Percentiles rank a stretch among this genome's conserved stretches.
phyloP scores from a whole-genome alignment of 2,113 vertebrate genomes.

The Dasypus novemcinctus region DNA sequence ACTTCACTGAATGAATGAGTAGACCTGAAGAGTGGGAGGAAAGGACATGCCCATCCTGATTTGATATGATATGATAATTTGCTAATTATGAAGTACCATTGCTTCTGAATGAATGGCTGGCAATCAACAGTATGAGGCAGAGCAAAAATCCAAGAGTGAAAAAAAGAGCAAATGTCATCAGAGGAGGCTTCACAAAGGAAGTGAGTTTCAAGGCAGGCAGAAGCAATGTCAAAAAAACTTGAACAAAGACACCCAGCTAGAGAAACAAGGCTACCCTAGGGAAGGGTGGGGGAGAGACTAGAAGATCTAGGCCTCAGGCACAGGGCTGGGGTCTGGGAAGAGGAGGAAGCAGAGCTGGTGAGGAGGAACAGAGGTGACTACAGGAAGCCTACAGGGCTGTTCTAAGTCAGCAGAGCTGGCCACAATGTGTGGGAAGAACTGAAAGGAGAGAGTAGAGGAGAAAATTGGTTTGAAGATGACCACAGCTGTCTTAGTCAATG shows the following conservation, averaged over 20 bases:
- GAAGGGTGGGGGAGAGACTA: background rate
- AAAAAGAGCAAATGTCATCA: background rate
- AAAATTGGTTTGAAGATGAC: background rate
- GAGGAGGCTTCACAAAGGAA: background rate
- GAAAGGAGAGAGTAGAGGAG: background rate
- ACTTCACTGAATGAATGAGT: background rate
- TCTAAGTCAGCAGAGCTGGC: background rate
- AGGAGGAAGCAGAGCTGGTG: background rate
- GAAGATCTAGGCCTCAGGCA: background rate
- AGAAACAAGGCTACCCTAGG: background rate
- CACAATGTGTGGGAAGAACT: background rate
- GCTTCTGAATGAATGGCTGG: slow-evolving; percentile 12
- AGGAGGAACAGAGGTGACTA: background rate
- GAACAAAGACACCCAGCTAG: background rate
- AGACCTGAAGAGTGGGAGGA: background rate
- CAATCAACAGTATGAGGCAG: background rate
- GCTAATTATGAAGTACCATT: background rate
- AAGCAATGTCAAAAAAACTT: background rate
- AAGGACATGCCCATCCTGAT: background rate
- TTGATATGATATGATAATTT: background rate
- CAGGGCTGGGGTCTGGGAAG: background rate
- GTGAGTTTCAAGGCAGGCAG: background rate
- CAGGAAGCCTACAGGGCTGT: background rate
- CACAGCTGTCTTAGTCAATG: background rate
- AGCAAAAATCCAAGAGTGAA: background rate